Base-by-base conservation (phyloP, 2,113 vertebrate species). In the Manacus vitellinus region DNA sequence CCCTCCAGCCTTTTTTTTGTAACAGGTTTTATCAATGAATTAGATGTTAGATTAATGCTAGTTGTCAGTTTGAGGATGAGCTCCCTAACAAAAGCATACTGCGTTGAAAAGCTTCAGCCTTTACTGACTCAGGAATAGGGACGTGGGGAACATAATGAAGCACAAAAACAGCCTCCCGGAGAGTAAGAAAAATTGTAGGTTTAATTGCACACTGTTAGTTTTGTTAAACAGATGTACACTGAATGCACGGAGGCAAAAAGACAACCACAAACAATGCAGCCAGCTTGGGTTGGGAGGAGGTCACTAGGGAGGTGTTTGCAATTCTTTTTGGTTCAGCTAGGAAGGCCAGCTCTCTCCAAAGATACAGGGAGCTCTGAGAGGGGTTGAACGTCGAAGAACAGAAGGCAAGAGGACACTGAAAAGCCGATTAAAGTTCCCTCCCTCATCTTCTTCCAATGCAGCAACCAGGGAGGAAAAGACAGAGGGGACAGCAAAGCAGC, bases 1-100 rank as follows among this genome's bases (percentile, higher is more conserved):
- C 9, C 12, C 28, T 63, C 37, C 62, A 70, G 25, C 11, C 15
- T 70, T 63, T 49, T 83, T 43, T 88, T 79, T 70, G 37, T 37
- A 77, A 72, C 20, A 73, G 37, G 16, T 54, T 87, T 82, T 88
- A 73, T 87, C 3, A 6, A 81, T 85, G 59, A 83, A 17, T 75
- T 91, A 63, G 70, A 75, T 59, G n/a, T 43, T 83, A 92, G 94
- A 91, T 74, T 79, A 94, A 78, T 66, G 44, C 30, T 86, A 61
- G 1, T 9, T 66, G 39, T 58, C 76, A 80, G 14, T 80, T 63
- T 91, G 75, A 65, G n/a, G n/a, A 83, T 43, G 81, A 92, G 37
- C 39, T 89, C 35, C 67, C 88, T 89, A 73, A 49, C 51, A 72
- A 73, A 85, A 88, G n/a, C 11, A 7, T 14, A 28, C 17, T 39